These are phyloP conservation scores for Drosophila paracracens DNA, from an alignment of 2,888 invertebrate species.

Conservation along the genomic window DNA sequence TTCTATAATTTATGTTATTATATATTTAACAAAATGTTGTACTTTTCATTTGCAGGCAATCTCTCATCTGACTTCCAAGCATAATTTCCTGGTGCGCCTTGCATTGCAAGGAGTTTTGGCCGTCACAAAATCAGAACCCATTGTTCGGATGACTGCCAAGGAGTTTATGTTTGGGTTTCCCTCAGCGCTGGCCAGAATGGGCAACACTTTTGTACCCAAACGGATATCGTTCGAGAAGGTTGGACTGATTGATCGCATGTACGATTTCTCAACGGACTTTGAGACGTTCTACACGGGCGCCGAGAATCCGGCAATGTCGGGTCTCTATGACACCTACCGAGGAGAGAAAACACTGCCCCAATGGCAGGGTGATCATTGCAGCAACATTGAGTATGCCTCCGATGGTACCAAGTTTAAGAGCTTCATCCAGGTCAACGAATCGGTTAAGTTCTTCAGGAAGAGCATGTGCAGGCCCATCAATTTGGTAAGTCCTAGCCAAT, in stretches of 20 bases:
- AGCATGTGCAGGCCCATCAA: constrained; percentile 93
- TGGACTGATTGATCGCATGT: constrained; percentile 95
- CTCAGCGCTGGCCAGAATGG: constrained; percentile 92
- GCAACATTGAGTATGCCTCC: constrained; percentile 90
- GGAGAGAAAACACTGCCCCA: constrained; percentile 90
- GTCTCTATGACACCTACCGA: constrained; percentile 91
- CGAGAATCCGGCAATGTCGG: constrained; percentile 87
- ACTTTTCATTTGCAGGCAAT: constrained; percentile 89
- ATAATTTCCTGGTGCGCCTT: constrained; percentile 87
- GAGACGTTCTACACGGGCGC: constrained; percentile 92
- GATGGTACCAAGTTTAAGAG: constrained; percentile 95
- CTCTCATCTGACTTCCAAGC: constrained; percentile 90
- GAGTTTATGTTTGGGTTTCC: constrained; percentile 96
- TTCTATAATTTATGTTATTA: too few relatives aligned
- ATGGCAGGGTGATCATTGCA: constrained; percentile 91
- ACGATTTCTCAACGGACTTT: constrained; percentile 92
- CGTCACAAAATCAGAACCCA: constrained; percentile 89
- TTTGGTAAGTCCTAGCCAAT: constrained; percentile 87
- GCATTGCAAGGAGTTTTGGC: constrained; percentile 90
- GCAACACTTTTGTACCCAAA: constrained; percentile 92
- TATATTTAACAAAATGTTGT: not conserved
- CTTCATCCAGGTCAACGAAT: constrained; percentile 89
- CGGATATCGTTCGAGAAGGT: constrained; percentile 95
- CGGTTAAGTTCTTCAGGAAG: constrained; percentile 91
- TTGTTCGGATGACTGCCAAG: constrained; percentile 92